Evolutionary conservation across 2,888 invertebrate species (phyloP).

Genomic region (Dioctria linearis): DNA sequence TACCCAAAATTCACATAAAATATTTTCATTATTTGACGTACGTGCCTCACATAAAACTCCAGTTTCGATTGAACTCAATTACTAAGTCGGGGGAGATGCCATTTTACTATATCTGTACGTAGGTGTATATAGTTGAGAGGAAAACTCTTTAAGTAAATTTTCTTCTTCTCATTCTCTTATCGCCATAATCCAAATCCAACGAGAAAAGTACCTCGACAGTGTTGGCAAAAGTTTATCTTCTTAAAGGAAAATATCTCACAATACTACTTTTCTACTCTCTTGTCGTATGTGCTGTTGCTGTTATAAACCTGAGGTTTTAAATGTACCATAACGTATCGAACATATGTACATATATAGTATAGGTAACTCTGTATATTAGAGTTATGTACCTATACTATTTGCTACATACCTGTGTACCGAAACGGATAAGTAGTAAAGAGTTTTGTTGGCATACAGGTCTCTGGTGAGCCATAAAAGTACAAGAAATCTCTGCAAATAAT

Average conservation of each 20-base stretch:
- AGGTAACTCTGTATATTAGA: neutral
- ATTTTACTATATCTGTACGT: neutral
- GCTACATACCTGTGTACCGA: neutral
- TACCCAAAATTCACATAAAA: no score
- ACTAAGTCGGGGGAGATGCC: slow-evolving; percentile 14
- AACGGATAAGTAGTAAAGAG: slow-evolving; percentile 30
- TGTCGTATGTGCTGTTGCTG: no score
- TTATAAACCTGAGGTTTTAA: slow-evolving; percentile 12
- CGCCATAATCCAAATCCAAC: neutral
- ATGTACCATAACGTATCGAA: neutral
- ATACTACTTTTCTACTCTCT: neutral
- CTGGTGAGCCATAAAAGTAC: slow-evolving; percentile 51
- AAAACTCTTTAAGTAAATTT: slow-evolving; percentile 20
- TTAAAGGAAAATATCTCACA: slow-evolving; percentile 25
- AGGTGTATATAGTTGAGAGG: neutral
- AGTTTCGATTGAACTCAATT: slow-evolving; percentile 46
- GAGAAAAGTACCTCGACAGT: slow-evolving; percentile 21
- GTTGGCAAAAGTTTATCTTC: slow-evolving; percentile 46
- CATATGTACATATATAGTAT: neutral
- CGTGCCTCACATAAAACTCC: slow-evolving; percentile 43
- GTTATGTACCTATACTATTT: neutral
- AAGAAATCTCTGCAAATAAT: slow-evolving; percentile 47
- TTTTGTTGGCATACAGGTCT: slow-evolving; percentile 49
- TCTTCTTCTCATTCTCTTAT: slow-evolving; percentile 20
- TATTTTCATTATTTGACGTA: slow-evolving; percentile 31